Conservation (phyloP, 2,888 invertebrate genomes). For the Pocota personata region DNA sequence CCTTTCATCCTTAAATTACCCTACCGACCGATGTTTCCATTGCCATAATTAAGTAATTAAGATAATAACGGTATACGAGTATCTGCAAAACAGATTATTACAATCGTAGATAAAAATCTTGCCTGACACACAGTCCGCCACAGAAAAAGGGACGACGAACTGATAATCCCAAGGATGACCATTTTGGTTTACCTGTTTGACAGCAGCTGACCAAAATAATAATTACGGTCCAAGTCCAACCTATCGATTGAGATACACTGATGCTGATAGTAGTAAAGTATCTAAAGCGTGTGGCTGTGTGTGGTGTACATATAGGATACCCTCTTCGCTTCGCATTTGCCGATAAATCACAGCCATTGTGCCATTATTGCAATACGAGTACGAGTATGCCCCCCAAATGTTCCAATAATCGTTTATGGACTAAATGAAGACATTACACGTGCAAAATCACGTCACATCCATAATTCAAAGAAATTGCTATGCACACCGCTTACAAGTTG, state of each 20-base stretch:
- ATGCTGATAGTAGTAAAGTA: no score
- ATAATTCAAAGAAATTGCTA: slow-evolving; percentile 71
- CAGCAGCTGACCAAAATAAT: slow-evolving; percentile 50
- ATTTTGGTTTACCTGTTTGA: slow-evolving; percentile 53
- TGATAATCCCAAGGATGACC: slow-evolving; percentile 47
- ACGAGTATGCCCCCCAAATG: slow-evolving; percentile 59
- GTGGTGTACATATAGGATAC: no score
- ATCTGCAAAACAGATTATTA: slow-evolving; percentile 37
- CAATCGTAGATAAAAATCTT: slow-evolving; percentile 43
- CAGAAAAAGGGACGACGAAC: neutral
- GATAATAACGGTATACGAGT: slow-evolving; percentile 55
- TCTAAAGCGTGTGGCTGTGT: neutral
- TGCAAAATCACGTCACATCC: slow-evolving; percentile 74
- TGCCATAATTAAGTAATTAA: slow-evolving; percentile 66
- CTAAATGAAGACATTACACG: slow-evolving; percentile 74
- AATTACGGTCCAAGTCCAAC: slow-evolving; percentile 16
- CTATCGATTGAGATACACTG: slow-evolving; percentile 1
- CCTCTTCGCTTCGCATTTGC: slow-evolving; percentile 1
- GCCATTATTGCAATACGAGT: slow-evolving; percentile 68
- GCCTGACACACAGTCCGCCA: neutral
- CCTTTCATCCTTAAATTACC: slow-evolving; percentile 43
- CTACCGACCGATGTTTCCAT: neutral
- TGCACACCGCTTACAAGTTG: slow-evolving; percentile 52
- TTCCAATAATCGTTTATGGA: slow-evolving; percentile 59
- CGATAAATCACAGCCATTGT: slow-evolving; percentile 64